Evolutionary conservation across 2,888 invertebrate genomes (phyloP), one percentile per base, ranked within the genome.

Genomic region (Atrina japonica): DNA sequence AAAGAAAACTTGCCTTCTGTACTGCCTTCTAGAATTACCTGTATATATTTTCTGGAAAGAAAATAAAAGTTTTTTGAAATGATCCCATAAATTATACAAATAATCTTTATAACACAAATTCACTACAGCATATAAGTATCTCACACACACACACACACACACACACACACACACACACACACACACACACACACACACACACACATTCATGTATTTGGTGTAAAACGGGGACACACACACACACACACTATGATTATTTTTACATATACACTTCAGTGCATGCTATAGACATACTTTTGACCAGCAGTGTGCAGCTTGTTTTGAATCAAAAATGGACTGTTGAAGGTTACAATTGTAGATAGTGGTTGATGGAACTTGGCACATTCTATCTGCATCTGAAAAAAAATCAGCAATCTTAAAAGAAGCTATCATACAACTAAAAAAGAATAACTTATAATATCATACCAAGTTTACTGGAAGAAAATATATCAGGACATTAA

Each of bases 251-350:
- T n/a, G n/a, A n/a, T n/a, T n/a, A n/a, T n/a, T n/a, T n/a, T n/a
- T n/a, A n/a, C n/a, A n/a, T n/a, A n/a, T n/a, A n/a, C n/a, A n/a
- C n/a, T n/a, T n/a, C n/a, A n/a, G n/a, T n/a, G n/a, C n/a, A n/a
- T n/a, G n/a, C n/a, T n/a, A n/a, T n/a, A 41, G 23, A 35, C 52
- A 45, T 49, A 86, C 86, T 77, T 84, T 66, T 87, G 83, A 47
- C 81, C 78, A 43, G 85, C 82, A 0, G 97, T 97, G 73, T 96
- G 95, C 16, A 98, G 92, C 63, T 95, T 94, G 93, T 96, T 95
- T 0, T 93, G 93, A 0, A 95, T 93, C 81, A 93, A 93, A 89
- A 98, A 93, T 0, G 97, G 97, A 0, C 96, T 95, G 9, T 94
- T 93, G 91, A 97, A 97, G 85, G 95, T 94, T 5, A 97, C 91